Evolutionary conservation across 1,140 invertebrate species (phyloP).

Genomic region (Drosophila guanche): DNA sequence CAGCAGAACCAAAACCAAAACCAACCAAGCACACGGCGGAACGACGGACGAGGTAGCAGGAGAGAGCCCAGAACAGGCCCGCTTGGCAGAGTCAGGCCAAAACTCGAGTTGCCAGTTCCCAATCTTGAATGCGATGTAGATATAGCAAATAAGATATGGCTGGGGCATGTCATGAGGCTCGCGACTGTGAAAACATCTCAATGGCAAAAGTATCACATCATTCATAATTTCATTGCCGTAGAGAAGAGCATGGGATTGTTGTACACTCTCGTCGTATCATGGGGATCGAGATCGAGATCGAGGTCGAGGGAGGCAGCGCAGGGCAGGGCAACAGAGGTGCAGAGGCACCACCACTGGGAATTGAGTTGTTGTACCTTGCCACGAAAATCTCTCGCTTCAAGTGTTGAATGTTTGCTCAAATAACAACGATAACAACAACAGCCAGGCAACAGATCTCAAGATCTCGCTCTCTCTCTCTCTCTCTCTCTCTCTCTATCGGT

Average conservation of each 20-base stretch:
- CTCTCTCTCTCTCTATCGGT: conserved; percentile 52
- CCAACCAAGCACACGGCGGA: background rate
- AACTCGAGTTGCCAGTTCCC: conserved; percentile 42
- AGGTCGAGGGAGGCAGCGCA: background rate
- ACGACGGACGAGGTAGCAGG: no score
- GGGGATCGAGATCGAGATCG: background rate
- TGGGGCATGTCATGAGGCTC: conserved; percentile 75
- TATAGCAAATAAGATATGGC: conserved; percentile 82
- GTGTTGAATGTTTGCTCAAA: conserved; percentile 82
- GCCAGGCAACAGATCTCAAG: conserved; percentile 45
- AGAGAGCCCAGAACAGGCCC: no score
- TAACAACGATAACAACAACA: conserved; percentile 69
- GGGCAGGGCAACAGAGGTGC: background rate
- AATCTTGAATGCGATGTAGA: conserved; percentile 67
- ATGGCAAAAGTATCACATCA: conserved; percentile 83
- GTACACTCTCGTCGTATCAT: conserved; percentile 23
- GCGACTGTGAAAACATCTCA: conserved; percentile 82
- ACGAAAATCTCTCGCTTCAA: conserved; percentile 80
- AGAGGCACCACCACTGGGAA: conserved; percentile 34
- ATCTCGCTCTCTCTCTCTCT: conserved; percentile 52
- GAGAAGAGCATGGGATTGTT: conserved; percentile 12
- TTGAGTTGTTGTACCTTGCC: conserved; percentile 80
- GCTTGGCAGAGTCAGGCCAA: conserved; percentile 13
- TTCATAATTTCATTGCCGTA: conserved; percentile 81
- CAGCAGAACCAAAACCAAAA: conserved; percentile 32